Base-by-base conservation (phyloP, 2,797 vertebrate genomes). In the Poeciliopsis infans region DNA sequence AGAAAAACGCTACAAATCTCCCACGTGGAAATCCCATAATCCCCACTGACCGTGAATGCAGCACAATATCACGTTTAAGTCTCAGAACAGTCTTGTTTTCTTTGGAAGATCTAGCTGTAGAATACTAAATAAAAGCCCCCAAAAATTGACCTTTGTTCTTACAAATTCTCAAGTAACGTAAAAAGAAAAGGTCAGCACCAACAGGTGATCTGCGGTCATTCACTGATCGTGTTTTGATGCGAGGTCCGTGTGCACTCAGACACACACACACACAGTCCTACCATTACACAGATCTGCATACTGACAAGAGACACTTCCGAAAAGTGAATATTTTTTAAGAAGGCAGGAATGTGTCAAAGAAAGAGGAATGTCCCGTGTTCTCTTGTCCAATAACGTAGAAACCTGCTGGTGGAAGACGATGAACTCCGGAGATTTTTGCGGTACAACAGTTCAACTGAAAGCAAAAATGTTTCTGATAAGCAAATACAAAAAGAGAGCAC, bases 31-130 rank as follows among this genome's bases (percentile, higher is more conserved):
- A 79, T 87, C 74, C 55, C 64, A 39, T 61, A 57, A 77, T 82
- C 78, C 68, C 81, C 69, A 5, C 70, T 47, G 45, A 51, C 55
- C 73, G 64, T 70, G 69, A 47, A 55, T 61, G 89, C 33, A 75
- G 69, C 82, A 77, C 25, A 47, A 83, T 84, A 46, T 28, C 53
- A 0, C 28, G 72, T 64, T 69, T 79, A 53, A 33, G 15, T 76
- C 79, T 87, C 70, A 78, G 55, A 82, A 85, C 74, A 79, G 81
- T 85, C 78, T 84, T 74, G 39, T 83, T 79, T 76, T 75, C 91
- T 94, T 95, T 94, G 92, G 94, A 85, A 88, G 77, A 71, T 88
- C 90, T 92, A 94, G 91, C 91, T 79, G 86, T 80, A 72, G n/a
- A 45, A 77, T 76, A 1, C 33, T 20, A 46, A 25, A 8, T 39